Base-by-base conservation (phyloP, 2,888 invertebrate genomes). In the Eurytoma californica region DNA sequence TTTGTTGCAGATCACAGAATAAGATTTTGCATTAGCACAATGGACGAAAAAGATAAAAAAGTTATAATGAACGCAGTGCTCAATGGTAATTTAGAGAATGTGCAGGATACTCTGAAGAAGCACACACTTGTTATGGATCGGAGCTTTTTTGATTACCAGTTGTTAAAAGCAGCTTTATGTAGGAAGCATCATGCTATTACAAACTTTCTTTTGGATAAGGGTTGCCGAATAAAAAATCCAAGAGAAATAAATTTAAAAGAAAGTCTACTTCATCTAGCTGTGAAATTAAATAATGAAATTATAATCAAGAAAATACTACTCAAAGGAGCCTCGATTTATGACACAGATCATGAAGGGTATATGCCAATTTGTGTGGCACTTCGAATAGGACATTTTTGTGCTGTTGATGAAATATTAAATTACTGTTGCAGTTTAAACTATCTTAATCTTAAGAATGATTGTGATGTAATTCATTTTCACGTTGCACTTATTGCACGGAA, bases 231-330 rank as follows among this genome's bases (percentile, higher is more conserved):
- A 9, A 12, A 12, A 13, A 60, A 16, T 14, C 4, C 24, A 13
- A 28, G 14, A 13, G 16, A 20, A 60, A 60, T 7, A 28, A 13
- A 60, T 24, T 24, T 24, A 60, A 16, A 13, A 14, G 14, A 24
- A 12, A 60, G 24, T 60, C 60, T 28, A 60, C 28, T 60, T 28
- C 60, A 60, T 60, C 20, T 28, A 28, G 60, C 60, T 60, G 60
- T 60, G 16, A 28, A 60, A 28, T 3, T 60, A 7, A 18, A 13
- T 60, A 28, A 60, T 28, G 1, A 28, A 28, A 12, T 9, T 3
- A 13, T 60, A 28, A 13, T 60, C 2, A 60, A 60, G 13, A 24
- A 16, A 28, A 28, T 60, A 16, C 24, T 60, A 12, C 24, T 4
- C 24, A 14, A 4, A 16, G 16, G 16, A 3, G 24, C 60, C 28